Conservation (phyloP, 2,797 vertebrate genomes). For the Syngnathus rostellatus region DNA sequence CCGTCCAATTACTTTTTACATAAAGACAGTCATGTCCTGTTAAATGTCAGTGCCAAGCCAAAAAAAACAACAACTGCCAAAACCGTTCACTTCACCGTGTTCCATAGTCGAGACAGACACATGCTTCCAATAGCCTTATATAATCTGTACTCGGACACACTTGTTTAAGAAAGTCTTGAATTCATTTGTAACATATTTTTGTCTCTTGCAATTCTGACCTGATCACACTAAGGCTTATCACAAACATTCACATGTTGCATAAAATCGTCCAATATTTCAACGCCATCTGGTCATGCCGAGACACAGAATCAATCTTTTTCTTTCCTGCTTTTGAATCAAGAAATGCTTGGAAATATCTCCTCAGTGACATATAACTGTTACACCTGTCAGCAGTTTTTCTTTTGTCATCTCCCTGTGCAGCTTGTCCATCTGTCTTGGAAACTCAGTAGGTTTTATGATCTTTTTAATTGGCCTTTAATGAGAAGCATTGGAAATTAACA, state of each 20-base stretch:
- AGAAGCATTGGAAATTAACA: background rate
- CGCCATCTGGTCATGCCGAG: background rate
- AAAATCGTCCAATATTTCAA: conserved; percentile 28
- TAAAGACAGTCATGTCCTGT: conserved; percentile 19
- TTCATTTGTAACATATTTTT: conserved; percentile 41
- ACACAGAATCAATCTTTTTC: conserved; percentile 18
- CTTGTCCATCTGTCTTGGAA: background rate
- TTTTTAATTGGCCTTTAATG: background rate
- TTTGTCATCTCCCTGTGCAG: background rate
- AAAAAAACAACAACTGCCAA: conserved; percentile 27
- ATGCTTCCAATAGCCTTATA: conserved; percentile 68
- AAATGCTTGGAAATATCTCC: conserved; percentile 18
- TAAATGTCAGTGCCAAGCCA: conserved; percentile 23
- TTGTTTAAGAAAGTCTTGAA: conserved; percentile 36
- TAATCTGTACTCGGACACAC: conserved; percentile 53
- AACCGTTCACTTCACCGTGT: conserved; percentile 24
- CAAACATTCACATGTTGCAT: conserved; percentile 25
- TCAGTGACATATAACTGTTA: conserved; percentile 7
- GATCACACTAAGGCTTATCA: conserved; percentile 26
- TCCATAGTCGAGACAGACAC: conserved; percentile 35
- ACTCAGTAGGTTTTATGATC: background rate
- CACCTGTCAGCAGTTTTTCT: background rate
- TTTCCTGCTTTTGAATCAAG: conserved; percentile 16
- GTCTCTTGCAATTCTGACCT: conserved; percentile 39
- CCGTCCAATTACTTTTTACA: conserved; percentile 27